These are phyloP conservation scores for Calcarius lapponicus DNA, from an alignment of 2,797 vertebrate species.

Conservation along the genomic window DNA sequence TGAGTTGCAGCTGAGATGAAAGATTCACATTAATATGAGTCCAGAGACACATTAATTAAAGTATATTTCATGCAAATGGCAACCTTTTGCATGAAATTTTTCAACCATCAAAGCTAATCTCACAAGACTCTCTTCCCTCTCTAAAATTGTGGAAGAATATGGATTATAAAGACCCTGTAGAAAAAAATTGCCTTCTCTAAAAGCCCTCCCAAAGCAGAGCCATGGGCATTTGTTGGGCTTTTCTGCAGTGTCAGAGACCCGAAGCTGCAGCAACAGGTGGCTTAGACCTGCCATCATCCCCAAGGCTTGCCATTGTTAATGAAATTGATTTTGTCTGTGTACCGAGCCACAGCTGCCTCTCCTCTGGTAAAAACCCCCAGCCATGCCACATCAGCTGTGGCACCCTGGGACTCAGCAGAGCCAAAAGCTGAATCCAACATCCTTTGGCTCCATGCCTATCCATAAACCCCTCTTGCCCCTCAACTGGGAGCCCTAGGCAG, in stretches of 20 bases:
- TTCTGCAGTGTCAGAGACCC: not conserved
- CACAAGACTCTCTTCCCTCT: not conserved
- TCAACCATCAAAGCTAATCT: not conserved
- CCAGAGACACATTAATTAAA: not conserved
- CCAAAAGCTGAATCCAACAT: not conserved
- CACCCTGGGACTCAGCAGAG: not conserved
- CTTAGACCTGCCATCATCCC: not conserved
- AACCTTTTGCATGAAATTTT: not conserved
- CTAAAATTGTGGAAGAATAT: not conserved
- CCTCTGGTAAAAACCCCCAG: not conserved
- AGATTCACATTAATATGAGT: not conserved
- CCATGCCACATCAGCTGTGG: fast-evolving
- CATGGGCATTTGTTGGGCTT: not conserved
- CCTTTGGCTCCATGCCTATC: not conserved
- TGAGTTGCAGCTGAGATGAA: not conserved
- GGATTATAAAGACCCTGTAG: not conserved
- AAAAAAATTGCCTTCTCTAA: not conserved
- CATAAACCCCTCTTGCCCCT: not conserved
- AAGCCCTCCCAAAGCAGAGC: not conserved
- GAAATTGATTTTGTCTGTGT: not conserved
- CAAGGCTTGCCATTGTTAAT: not conserved
- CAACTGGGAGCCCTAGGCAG: not conserved
- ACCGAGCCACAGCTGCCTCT: not conserved
- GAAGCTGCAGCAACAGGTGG: not conserved
- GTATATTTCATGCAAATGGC: not conserved